Base-by-base conservation (phyloP, 1,140 invertebrate species). In the Zaprionus davidi region DNA sequence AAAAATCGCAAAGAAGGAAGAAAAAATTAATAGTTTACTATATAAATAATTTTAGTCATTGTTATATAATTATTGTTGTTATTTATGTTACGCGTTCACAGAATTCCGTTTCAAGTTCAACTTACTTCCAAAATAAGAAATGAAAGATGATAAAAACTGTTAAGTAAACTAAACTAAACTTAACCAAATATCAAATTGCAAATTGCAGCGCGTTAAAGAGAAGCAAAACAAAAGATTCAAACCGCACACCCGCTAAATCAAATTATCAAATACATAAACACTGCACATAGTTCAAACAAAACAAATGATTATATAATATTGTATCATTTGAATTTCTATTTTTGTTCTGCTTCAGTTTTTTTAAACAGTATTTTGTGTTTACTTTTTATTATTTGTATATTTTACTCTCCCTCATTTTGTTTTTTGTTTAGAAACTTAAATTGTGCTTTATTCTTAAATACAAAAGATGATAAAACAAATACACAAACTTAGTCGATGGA, bases 51-150 rank as follows among this genome's bases (percentile, higher is more conserved):
- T 90, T 88, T 88, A 88, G 84, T 88, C 85, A 88, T 88, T 88
- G 85, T 88, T 88, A 88, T 81, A 87, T 86, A 90, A 84, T 88
- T 90, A 90, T 88, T 90, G 84, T 88, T 88, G 84, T 88, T 88
- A 88, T 88, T 87, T 88, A 84, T 90, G 85, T 88, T 88, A 75
- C 85, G 81, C 84, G 85, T 81, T 87, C 68, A 69, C 68, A 79
- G 63, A 82, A 88, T 81, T 81, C 71, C 77, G 71, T 84, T 87
- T 78, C 56, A 73, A 73, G 75, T 73, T 76, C 46, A 76, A 76
- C 74, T 76, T 71, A 76, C 60, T 71, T 77, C 63, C 74, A 51
- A 70, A 65, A 62, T 68, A 70, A 70, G 51, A 20, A 53, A 36
- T 49, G 77, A 73, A 65, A 70, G 28, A 28, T 34, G 31, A 46